These are phyloP conservation scores for Danio kyathit DNA, from an alignment of 2,797 vertebrate genomes.

Conservation along the genomic window DNA sequence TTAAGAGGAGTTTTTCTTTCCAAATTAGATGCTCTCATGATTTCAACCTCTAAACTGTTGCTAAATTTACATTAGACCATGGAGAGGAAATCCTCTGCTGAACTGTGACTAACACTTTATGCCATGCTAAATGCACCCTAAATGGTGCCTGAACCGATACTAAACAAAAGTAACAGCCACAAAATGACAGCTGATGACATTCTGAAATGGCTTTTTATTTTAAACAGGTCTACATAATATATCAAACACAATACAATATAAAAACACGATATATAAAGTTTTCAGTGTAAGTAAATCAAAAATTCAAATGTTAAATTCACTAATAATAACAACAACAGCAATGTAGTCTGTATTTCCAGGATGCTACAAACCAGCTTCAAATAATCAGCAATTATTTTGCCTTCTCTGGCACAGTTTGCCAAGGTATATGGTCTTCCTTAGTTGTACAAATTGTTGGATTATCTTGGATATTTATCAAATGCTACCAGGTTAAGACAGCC, in stretches of 20 bases:
- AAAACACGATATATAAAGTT: background rate
- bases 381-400: no score
- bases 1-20: background rate
- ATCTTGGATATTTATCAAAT: background rate
- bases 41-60: background rate
- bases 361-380: no score
- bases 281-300: background rate
- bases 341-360: no score
- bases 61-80: constrained; percentile 14
- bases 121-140: background rate
- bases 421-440: background rate
- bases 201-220: no score
- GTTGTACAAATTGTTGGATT: background rate
- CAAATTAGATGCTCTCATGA: background rate
- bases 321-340: no score
- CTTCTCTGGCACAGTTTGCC: no score
- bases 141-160: no score
- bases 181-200: no score
- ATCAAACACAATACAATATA: no score
- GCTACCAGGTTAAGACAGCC: background rate
- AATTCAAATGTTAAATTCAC: no score
- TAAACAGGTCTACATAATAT: no score
- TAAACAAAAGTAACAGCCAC: no score
- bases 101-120: background rate
- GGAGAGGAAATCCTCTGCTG: constrained; percentile 6